Evolutionary conservation across 1,140 invertebrate species (phyloP).

Genomic region (Lepidotrigona ventralis): DNA sequence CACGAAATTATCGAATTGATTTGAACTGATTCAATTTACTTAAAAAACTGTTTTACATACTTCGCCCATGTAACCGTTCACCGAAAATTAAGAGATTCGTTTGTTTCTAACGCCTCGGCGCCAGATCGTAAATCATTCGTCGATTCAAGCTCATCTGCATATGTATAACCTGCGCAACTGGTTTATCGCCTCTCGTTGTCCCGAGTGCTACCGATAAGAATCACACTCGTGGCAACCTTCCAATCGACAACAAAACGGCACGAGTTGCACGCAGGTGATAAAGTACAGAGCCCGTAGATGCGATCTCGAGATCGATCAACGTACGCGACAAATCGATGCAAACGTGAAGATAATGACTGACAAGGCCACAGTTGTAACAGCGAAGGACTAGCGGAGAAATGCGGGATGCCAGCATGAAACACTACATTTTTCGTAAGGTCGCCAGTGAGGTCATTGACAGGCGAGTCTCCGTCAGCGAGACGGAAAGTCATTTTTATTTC

Average conservation of each 20-base stretch:
- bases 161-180: background rate
- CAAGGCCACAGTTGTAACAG: conserved; percentile 55
- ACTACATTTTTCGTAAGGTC: conserved; percentile 69
- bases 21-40: background rate
- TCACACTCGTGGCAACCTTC: conserved; percentile 41
- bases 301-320: background rate
- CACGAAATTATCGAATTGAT: too few relatives aligned
- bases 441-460: conserved; percentile 63
- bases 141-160: background rate
- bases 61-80: background rate
- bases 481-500: conserved; percentile 18
- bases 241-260: conserved; percentile 19
- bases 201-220: background rate
- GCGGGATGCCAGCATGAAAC: conserved; percentile 56
- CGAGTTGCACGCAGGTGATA: conserved; percentile 18
- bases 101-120: background rate
- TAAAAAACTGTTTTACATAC: background rate
- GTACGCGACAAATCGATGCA: conserved; percentile 43
- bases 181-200: background rate
- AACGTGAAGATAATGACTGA: conserved; percentile 60
- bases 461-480: background rate
- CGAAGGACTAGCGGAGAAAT: conserved; percentile 53
- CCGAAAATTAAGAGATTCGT: background rate
- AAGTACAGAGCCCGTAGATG: conserved; percentile 36
- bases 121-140: background rate